Base-by-base conservation (phyloP, 2,888 invertebrate species). In the Heliconius ismenius region DNA sequence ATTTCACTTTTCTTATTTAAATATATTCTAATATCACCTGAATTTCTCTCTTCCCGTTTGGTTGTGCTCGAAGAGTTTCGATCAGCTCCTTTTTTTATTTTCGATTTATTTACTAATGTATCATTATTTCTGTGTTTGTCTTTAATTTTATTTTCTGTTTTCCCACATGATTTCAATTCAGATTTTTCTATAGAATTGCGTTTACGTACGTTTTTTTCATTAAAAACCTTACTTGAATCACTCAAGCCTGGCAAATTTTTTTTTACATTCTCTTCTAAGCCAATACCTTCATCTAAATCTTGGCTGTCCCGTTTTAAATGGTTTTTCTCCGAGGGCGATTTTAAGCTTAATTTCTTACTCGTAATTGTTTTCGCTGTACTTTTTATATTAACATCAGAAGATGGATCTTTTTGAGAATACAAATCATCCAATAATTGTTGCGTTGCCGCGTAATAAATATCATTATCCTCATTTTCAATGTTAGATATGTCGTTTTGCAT, bases 391-490 rank as follows among this genome's bases (percentile, higher is more conserved):
- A 64, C 62, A 73, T 62, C 81, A 3, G 82, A 78, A 15, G 83
- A 80, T 3, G 73, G 62, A 64, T 84, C 81, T 83, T 76, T 85
- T 85, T 93, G 92, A 28, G 91, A 84, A 79, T 88, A 91, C 72
- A 93, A 84, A 79, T 93, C 93, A 43, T 88, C 81, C 21, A 85
- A 83, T 78, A 94, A 82, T 32, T 93, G 92, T 86, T 94, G 93
- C 11, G 93, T 94, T 11, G 86, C 85, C 60, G 84, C 83, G 81
- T 94, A 93, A 83, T 90, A 92, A 78, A 88, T 88, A 28, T 87
- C 84, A 67, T 88, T 85, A 15, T 81, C 81, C 1, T 81, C 78
- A 43, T 74, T 63, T 63, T 62, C 64, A 26, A 24, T 21, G 9
- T 69, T 7, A 58, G 7, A 58, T 70, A 28, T 28, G 15, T 54